Evolutionary conservation across 2,888 invertebrate genomes (phyloP).

Genomic region (Dorcus hopei): DNA sequence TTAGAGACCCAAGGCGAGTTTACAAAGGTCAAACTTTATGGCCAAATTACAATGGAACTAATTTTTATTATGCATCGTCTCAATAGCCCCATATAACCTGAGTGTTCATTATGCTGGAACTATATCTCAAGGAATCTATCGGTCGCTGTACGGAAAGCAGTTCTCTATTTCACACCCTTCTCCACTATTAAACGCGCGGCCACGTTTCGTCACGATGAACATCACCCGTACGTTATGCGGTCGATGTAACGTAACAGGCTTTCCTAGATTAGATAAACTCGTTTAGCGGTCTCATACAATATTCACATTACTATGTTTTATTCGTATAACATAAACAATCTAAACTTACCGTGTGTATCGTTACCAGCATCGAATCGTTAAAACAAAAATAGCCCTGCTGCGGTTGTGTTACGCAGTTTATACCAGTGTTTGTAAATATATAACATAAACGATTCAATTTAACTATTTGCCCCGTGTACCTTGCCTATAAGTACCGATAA

Average conservation of each 20-base stretch:
- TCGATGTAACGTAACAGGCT: background rate
- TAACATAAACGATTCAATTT: constrained; percentile 2
- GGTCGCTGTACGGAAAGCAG: too few species aligned
- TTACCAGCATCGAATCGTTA: constrained; percentile 1
- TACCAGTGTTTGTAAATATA: background rate
- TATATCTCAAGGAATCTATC: background rate
- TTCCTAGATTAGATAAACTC: background rate
- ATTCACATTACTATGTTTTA: constrained; percentile 1
- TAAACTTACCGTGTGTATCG: constrained; percentile 2
- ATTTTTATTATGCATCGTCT: constrained; percentile 23
- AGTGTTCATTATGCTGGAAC: constrained; percentile 23
- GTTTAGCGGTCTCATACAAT: background rate
- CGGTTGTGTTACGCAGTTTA: constrained; percentile 5
- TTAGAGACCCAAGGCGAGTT: constrained; percentile 43
- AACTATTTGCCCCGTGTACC: background rate
- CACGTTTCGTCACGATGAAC: constrained; percentile 1
- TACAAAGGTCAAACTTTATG: constrained; percentile 47
- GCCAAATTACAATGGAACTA: constrained; percentile 45
- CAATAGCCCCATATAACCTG: constrained; percentile 25
- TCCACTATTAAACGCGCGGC: too few species aligned
- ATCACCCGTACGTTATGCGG: background rate
- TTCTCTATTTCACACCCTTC: too few species aligned
- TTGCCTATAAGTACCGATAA: background rate
- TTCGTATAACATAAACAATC: background rate
- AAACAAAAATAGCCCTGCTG: constrained; percentile 4